Evolutionary conservation across 1,140 invertebrate species (phyloP), one percentile per base, ranked within the genome.

Genomic region (Drosophila mayri): DNA sequence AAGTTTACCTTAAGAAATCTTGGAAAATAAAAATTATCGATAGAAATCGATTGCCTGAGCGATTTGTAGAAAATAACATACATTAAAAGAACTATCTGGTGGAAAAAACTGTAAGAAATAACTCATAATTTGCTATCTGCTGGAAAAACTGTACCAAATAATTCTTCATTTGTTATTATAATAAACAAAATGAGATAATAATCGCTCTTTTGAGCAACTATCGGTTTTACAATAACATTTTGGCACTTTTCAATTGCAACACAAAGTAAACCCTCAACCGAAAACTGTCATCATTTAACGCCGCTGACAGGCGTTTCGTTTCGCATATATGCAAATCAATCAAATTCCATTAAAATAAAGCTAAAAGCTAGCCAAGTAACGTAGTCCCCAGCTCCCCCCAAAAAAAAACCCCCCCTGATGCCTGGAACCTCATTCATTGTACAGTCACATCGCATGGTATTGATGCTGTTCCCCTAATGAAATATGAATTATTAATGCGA

Each of bases 251-350:
- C 35, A 47, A 47, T 49, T 58, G 52, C 38, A 10, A n/a, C 67
- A 22, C 20, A 40, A 52, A 58, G 44, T 37, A 59, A 52, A 25
- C 12, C 16, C n/a, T 18, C 9, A 41, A 60, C 43, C 46, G 35
- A 77, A 76, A 74, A 81, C 50, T 58, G 65, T 67, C 79, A 76
- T 81, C 66, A 77, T 64, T 80, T 68, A 84, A 49, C 37, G 49
- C 30, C 72, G 66, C 72, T 83, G 81, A 78, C 80, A 82, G 68
- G 50, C 47, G 54, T 25, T 25, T 43, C 63, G 47, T 81, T 78
- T 71, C 63, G 67, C 67, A 32, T 59, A 79, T 83, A 84, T 86
- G 82, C 82, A 86, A 86, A 86, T 86, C 82, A 86, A 86, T 86
- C 82, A 86, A 86, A 86, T 81, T 86, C 70, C 65, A 85, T 85